Conservation (phyloP, 2,797 vertebrate species). For the Syngnathus rostellatus region DNA sequence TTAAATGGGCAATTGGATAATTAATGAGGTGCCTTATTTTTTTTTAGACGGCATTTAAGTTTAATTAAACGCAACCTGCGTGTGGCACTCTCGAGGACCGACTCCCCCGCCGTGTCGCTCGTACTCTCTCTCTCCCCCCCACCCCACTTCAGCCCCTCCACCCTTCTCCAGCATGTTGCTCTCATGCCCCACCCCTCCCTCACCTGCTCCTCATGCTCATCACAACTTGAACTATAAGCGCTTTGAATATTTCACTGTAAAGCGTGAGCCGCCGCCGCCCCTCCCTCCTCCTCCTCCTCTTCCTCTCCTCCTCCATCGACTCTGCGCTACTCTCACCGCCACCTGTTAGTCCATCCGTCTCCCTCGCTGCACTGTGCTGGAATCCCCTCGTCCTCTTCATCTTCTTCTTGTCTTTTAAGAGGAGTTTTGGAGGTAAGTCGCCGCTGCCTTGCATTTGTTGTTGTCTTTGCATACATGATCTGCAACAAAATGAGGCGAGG, state of each 20-base stretch:
- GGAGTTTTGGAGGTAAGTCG: conserved; percentile 63
- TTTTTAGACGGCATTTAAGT: neutral
- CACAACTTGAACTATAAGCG: conserved; percentile 48
- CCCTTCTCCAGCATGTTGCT: conserved; percentile 32
- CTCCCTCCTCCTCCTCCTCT: conserved; percentile 22
- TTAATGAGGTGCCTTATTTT: neutral
- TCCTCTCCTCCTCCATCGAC: conserved; percentile 31
- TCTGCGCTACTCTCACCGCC: conserved; percentile 41
- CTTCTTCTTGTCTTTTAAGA: conserved; percentile 47
- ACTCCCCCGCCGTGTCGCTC: conserved; percentile 19
- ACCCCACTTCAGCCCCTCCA: conserved; percentile 11
- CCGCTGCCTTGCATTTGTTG: neutral
- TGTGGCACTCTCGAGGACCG: conserved; percentile 28
- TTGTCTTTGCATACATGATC: neutral
- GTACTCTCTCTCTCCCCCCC: conserved; percentile 8
- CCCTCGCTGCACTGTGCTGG: conserved; percentile 41
- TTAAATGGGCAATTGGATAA: neutral
- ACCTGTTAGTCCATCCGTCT: conserved; percentile 63
- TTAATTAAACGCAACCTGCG: neutral
- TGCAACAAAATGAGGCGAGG: neutral
- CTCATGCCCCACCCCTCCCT: conserved; percentile 14
- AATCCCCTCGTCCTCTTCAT: conserved; percentile 27
- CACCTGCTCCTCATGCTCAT: conserved; percentile 36
- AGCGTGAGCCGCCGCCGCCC: conserved; percentile 4
- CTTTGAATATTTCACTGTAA: conserved; percentile 55